These are phyloP conservation scores for Lissonota sp. DNA, from an alignment of 2,888 invertebrate species.

Conservation along the genomic window DNA sequence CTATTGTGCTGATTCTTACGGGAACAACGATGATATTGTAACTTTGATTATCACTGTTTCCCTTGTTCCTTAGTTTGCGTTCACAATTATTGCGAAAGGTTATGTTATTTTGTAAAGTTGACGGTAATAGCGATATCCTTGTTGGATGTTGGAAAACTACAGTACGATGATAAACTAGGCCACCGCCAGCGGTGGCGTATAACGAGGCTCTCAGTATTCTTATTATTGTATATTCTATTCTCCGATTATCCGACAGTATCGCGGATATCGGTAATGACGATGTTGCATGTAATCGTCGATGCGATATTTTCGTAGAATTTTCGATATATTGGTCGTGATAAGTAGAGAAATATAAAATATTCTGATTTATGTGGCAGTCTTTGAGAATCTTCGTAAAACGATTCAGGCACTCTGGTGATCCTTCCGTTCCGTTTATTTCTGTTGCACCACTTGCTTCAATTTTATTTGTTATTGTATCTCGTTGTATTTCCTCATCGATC, in stretches of 20 bases:
- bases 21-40: slow-evolving; percentile 19
- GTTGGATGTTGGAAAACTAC: not conserved
- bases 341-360: slow-evolving; percentile 37
- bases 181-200: slow-evolving; percentile 67
- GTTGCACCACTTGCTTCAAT: not conserved
- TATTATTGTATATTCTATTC: not conserved
- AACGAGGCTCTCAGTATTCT: slow-evolving; percentile 6
- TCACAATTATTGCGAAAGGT: not conserved
- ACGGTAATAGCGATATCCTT: too few species aligned
- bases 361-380: slow-evolving; percentile 49
- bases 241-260: not conserved
- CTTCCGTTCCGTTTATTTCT: not conserved
- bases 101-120: too few species aligned
- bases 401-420: slow-evolving; percentile 63
- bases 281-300: not conserved
- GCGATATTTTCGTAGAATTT: slow-evolving; percentile 5
- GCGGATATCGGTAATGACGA: not conserved
- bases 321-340: slow-evolving; percentile 1
- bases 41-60: not conserved
- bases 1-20: not conserved
- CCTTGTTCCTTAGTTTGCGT: not conserved
- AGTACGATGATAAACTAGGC: slow-evolving; percentile 14
- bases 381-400: slow-evolving; percentile 8
- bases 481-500: not conserved
- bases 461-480: not conserved